A percentile compares a stretch with the other conserved stretches of the same genome.
Evolutionary conservation across 1,140 invertebrate genomes (phyloP).

Genomic region (Ceratina japonica): DNA sequence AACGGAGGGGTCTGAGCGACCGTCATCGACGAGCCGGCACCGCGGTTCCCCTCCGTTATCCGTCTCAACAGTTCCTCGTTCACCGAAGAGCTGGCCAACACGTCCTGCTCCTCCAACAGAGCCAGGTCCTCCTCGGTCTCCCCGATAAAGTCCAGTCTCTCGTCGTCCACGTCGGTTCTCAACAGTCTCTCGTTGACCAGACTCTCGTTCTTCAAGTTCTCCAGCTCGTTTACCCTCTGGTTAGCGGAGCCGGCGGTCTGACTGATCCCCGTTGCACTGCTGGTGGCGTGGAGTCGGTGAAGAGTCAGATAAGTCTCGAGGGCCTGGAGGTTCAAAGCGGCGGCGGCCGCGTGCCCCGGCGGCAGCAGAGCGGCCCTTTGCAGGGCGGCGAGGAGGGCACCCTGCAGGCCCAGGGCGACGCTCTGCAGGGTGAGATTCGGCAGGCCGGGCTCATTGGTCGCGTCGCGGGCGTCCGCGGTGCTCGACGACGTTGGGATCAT

Average conservation of each 20-base stretch:
- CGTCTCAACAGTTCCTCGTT: conserved; percentile 72
- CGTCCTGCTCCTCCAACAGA: conserved; percentile 74
- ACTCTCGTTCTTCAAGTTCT: conserved; percentile 45
- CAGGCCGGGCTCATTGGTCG: conserved; percentile 55
- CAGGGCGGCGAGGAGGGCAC: conserved; percentile 87
- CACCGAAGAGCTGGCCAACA: conserved; percentile 67
- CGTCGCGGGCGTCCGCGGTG: conserved; percentile 33
- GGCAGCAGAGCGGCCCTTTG: conserved; percentile 88
- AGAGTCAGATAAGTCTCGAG: conserved; percentile 90
- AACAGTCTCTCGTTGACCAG: conserved; percentile 36
- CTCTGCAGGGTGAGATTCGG: conserved; percentile 75
- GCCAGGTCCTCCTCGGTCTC: conserved; percentile 81
- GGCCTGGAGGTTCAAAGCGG: conserved; percentile 89
- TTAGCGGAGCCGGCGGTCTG: conserved; percentile 46
- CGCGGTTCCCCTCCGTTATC: conserved; percentile 66
- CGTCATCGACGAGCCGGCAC: too few relatives aligned
- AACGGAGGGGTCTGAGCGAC: background rate
- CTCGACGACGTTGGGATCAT: conserved; percentile 54
- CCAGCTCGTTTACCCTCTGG: conserved; percentile 43
- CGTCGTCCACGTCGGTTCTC: conserved; percentile 64
- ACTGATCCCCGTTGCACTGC: conserved; percentile 72
- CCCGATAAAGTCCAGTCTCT: conserved; percentile 70
- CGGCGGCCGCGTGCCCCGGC: conserved; percentile 87
- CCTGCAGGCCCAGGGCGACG: conserved; percentile 86
- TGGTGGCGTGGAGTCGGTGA: conserved; percentile 82